Evolutionary conservation across 2,113 vertebrate species (phyloP).

Genomic region (Gasterosteus nipponicus): DNA sequence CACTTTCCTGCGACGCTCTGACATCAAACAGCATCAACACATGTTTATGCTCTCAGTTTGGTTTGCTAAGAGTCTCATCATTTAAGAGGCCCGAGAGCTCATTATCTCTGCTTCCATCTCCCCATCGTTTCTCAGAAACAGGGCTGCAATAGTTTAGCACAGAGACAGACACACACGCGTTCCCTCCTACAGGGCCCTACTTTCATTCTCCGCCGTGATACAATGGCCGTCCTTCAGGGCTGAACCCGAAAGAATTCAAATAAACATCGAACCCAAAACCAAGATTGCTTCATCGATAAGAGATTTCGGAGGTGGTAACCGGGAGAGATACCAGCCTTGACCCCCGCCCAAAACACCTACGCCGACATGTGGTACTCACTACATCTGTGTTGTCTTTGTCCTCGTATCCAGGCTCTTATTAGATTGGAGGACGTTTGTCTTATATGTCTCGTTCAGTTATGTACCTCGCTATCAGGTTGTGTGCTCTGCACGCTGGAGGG

Average conservation of each 20-base stretch:
- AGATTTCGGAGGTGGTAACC: slow-evolving; percentile 45
- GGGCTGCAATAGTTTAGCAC: slow-evolving; percentile 34
- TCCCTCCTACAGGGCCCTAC: slow-evolving; percentile 8
- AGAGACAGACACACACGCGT: slow-evolving; percentile 32
- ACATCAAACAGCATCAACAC: slow-evolving; percentile 75
- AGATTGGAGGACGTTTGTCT: slow-evolving; percentile 81
- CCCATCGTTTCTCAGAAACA: slow-evolving; percentile 50
- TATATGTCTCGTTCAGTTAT: slow-evolving; percentile 73
- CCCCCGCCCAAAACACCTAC: slow-evolving; percentile 50
- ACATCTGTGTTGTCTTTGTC: slow-evolving; percentile 76
- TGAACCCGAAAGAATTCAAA: slow-evolving; percentile 30
- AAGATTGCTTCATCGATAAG: slow-evolving; percentile 28
- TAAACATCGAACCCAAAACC: slow-evolving; percentile 35
- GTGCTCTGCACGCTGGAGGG: background rate
- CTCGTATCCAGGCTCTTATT: slow-evolving; percentile 71
- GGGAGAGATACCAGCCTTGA: slow-evolving; percentile 43
- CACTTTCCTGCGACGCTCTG: slow-evolving; percentile 46
- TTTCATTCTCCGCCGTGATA: slow-evolving; percentile 30
- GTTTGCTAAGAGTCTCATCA: slow-evolving; percentile 64
- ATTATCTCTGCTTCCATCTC: slow-evolving; percentile 74
- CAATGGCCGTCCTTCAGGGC: slow-evolving; percentile 17
- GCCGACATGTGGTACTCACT: slow-evolving; percentile 80
- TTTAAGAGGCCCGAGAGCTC: slow-evolving; percentile 67
- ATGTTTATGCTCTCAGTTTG: slow-evolving; percentile 76
- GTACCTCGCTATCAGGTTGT: slow-evolving; percentile 70